Base-by-base conservation (phyloP, 1,140 invertebrate species). In the Stegodyphus mimosarum region DNA sequence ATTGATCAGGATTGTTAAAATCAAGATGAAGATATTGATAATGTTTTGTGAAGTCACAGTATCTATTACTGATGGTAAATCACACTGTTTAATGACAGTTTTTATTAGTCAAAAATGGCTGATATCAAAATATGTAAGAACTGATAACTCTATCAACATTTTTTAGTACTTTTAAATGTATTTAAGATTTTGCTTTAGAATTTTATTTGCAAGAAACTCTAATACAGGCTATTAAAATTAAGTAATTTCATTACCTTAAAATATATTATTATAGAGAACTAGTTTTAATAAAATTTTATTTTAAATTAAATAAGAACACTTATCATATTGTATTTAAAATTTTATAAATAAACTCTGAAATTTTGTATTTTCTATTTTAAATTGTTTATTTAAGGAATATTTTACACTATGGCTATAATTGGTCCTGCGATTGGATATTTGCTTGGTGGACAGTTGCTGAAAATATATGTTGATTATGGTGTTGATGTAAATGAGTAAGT, bases 391-490 rank as follows among this genome's bases (percentile, higher is more conserved):
- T 76, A 91, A 94, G 95, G 95, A 89, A 95, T 95, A 90, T 96
- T 95, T 94, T 97, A 97, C 91, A 95, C 95, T 89, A 96, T 97
- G 94, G 95, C 96, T n/a, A 96, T 96, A 1, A 95, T 98, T 91
- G 97, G 97, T 60, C 97, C 97, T 10, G 97, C 97, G 7, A 91
- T 97, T 7, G 97, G 97, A 69, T 98, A 97, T 90, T 91, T 98
- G 66, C 92, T 97, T n/a, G 96, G 96, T 86, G 95, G 95, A 17
- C 96, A 96, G 91, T 91, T 98, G 50, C 92, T 98, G 3, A 95
- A 95, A 13, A 95, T 97, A 89, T 96, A 97, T 90, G 96, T 96
- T 93, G 96, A 98, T 90, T 95, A 95, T 87, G 89, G 93, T 15
- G 91, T 94, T 11, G 92, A 94, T 88, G 89, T 93, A 0, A 89